Conservation (phyloP, 2,888 invertebrate species). For the Cephus runcator region DNA sequence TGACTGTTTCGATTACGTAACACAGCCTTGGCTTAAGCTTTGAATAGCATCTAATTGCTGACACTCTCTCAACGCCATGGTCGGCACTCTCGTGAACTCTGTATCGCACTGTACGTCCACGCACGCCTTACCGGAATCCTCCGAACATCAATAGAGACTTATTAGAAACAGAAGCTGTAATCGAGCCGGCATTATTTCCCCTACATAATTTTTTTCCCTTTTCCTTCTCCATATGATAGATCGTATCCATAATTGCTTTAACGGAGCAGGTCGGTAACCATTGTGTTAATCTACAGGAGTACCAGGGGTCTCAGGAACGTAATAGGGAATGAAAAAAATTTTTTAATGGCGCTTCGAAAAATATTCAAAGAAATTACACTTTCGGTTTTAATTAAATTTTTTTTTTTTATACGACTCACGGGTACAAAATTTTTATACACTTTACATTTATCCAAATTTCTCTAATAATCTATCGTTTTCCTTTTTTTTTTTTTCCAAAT, state of each 20-base stretch:
- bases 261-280: background rate
- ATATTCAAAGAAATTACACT: background rate
- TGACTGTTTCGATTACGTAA: constrained; percentile 13
- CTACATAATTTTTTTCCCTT: background rate
- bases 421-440: background rate
- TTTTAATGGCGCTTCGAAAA: background rate
- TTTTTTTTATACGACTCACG: background rate
- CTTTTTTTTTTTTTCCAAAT: too few relatives aligned
- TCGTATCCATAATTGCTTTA: background rate
- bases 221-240: background rate
- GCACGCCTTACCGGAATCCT: background rate
- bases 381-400: background rate
- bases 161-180: constrained; percentile 20
- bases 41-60: constrained; percentile 21
- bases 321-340: background rate
- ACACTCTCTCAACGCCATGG: background rate
- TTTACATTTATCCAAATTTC: background rate
- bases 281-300: background rate
- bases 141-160: constrained; percentile 19
- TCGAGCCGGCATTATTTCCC: constrained; percentile 8
- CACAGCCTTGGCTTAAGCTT: constrained; percentile 16
- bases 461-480: background rate
- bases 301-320: too few relatives aligned
- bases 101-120: background rate
- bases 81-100: background rate